These are phyloP conservation scores for Epinephelus malabaricus DNA, from an alignment of 2,797 vertebrate genomes.

Conservation along the genomic window DNA sequence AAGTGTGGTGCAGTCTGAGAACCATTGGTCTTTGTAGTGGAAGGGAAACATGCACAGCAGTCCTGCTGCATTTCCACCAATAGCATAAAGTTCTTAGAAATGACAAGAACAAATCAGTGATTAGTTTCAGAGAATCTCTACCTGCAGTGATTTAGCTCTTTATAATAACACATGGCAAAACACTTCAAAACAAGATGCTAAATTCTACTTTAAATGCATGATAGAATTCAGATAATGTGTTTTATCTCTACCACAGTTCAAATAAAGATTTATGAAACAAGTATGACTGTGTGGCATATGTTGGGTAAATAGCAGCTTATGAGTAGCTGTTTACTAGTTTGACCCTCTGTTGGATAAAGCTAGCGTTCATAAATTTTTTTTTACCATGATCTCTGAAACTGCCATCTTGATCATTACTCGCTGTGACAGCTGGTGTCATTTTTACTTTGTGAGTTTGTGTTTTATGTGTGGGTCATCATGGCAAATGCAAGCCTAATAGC, in stretches of 20 bases:
- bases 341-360: not conserved
- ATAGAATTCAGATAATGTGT: not conserved
- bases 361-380: not conserved
- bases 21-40: slow-evolving; percentile 87
- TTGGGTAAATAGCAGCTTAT: not conserved
- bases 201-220: not conserved
- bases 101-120: slow-evolving; percentile 11
- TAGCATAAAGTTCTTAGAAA: slow-evolving; percentile 86
- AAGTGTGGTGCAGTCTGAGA: slow-evolving; percentile 85
- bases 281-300: not conserved
- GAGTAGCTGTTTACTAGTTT: not conserved
- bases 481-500: too few relatives aligned
- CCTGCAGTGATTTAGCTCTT: not conserved
- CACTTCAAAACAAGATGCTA: not conserved
- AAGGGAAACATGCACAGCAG: slow-evolving; percentile 94
- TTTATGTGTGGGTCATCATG: too few relatives aligned
- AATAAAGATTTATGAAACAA: not conserved
- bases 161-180: not conserved
- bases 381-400: not conserved
- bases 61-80: slow-evolving; percentile 90
- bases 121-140: not conserved
- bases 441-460: too few relatives aligned
- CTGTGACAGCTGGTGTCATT: too few relatives aligned
- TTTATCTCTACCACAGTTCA: not conserved
- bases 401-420: not conserved